Base-by-base conservation (phyloP, 2,888 invertebrate species). In the Agrotis exclamationis region DNA sequence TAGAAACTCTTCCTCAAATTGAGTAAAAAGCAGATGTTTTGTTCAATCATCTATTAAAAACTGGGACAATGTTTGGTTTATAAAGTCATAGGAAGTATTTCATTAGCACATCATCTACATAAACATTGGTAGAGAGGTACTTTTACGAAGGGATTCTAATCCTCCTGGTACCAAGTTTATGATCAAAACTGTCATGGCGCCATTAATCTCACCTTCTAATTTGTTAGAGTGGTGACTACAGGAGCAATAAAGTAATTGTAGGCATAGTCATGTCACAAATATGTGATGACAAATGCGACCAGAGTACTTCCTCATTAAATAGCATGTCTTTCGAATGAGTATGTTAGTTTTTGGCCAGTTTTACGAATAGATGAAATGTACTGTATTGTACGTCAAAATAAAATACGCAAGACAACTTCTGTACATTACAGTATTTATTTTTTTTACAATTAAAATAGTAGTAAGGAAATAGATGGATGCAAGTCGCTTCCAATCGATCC, bases 221-320 rank as follows among this genome's bases (percentile, higher is more conserved):
- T 76, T 82, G 57, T 47, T 54, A 64, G 74, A 84, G 84, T 84
- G 80, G 60, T 50, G 51, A 53, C 60, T 24, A 76, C 63, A 54
- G 77, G n/a, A 18, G 58, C 63, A 69, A 74, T 82, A 65, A 67
- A 73, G 60, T 80, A 80, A 85, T 81, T 84, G 74, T 71, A 74
- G 69, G 74, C 69, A 64, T 60, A 76, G 64, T 82, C 83, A 84
- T 82, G 64, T 48, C 73, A 67, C 60, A 82, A 82, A 85, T 76
- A 76, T 85, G 83, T 70, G 33, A 45, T 68, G 63, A 70, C 59
- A 65, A 53, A 63, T 70, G 57, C n/a, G 47, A 47, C 18, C 50
- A 16, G 53, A 67, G 64, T 70, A 45, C 48, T 78, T 84, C 82
- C 82, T 84, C 80, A 84, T 84, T 84, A 82, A 73, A 69, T 39